Base-by-base conservation (phyloP, 2,113 vertebrate species). In the Paedocypris sp. region DNA sequence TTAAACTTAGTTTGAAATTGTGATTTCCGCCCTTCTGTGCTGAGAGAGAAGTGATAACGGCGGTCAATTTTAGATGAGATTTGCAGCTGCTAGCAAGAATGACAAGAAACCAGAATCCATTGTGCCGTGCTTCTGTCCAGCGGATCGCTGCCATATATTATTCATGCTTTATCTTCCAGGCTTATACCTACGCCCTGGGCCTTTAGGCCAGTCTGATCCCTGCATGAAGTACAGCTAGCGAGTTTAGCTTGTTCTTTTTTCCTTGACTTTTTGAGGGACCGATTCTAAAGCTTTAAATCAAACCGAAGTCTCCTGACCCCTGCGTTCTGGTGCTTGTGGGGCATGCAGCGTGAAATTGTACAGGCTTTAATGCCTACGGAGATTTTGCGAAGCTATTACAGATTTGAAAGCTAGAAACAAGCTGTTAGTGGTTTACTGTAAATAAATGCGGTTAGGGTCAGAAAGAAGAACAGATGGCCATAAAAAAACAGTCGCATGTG, bases 361-460 rank as follows among this genome's bases (percentile, higher is more conserved):
- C 22, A 62, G 58, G 23, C 43, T 62, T 49, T 22, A 53, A 42
- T 64, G 31, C 45, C 60, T 43, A 26, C 13, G 2, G 33, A 46
- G 51, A 32, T 16, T 58, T 58, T 43, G 16, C 61, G 35, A 36
- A 31, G 33, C 32, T 42, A 13, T 23, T 38, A 46, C 4, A 1
- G 19, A 8, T 10, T 60, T 53, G 33, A 54, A 29, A 48, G 28
- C 39, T 28, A 50, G 52, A 64, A 56, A 41, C 11, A 15, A 56
- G 51, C 35, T 56, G 13, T 61, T 56, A 25, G 43, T 42, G 45
- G 13, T 23, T 51, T 15, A 39, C 59, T 67, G 41, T 62, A 60
- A 57, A 47, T 46, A 60, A 54, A 41, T 19, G 28, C 33, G 32
- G 19, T 45, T 26, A 13, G 43, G 57, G 31, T 36, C 31, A 39